Conservation (phyloP, 2,797 vertebrate genomes). For the Clarias platycephalus region DNA sequence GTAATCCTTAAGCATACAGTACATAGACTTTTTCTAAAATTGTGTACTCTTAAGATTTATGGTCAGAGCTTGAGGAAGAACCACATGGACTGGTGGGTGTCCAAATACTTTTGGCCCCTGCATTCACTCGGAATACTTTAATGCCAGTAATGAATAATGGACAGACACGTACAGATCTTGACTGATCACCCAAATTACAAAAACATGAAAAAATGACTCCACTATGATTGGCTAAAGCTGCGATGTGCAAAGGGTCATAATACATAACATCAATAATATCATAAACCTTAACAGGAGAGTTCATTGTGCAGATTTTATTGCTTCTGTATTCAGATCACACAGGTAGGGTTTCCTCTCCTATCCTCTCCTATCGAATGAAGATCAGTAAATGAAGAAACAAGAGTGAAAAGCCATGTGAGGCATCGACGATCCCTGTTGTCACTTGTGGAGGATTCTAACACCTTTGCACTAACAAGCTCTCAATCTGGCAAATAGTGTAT, state of each 20-base stretch:
- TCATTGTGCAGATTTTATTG: not conserved
- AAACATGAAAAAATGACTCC: not conserved
- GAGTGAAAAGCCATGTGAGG: not conserved
- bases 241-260: conserved; percentile 19
- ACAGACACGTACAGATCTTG: not conserved
- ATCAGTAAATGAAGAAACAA: not conserved
- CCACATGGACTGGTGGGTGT: not conserved
- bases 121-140: not conserved
- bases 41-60: not conserved
- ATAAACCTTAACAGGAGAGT: conserved; percentile 14
- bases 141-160: not conserved
- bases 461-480: conserved; percentile 20
- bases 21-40: not conserved
- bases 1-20: not conserved
- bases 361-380: not conserved
- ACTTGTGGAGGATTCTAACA: conserved; percentile 1
- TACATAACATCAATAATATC: conserved; percentile 16
- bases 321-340: not conserved
- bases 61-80: too few species aligned
- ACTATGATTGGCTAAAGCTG: conserved; percentile 3
- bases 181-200: not conserved
- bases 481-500: not conserved
- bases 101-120: not conserved
- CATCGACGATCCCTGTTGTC: conserved; percentile 2
- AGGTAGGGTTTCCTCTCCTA: conserved; percentile 4